phyloP scores from a whole-genome alignment of 1,140 invertebrate genomes.

The Planococcus citri region DNA sequence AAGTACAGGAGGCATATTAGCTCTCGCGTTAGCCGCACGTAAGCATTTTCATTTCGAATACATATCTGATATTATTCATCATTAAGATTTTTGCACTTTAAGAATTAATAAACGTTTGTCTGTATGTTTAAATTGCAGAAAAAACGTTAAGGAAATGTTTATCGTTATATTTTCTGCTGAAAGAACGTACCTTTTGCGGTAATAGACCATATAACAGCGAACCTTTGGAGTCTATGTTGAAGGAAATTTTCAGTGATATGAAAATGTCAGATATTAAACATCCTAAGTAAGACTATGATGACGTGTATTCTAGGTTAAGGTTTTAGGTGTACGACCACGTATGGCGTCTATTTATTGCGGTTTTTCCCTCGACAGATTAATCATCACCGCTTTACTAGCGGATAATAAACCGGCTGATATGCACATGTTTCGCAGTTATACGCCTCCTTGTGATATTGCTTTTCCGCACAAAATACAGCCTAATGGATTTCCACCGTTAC shows the following conservation, averaged over 20 bases:
- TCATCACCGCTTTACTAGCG: slow-evolving; percentile 82
- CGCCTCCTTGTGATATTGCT: slow-evolving; percentile 52
- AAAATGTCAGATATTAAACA: slow-evolving; percentile 75
- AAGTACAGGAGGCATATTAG: slow-evolving; percentile 89
- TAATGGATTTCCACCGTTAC: slow-evolving; percentile 22
- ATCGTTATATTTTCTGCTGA: slow-evolving; percentile 80
- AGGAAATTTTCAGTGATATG: slow-evolving; percentile 73
- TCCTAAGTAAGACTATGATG: slow-evolving; percentile 48
- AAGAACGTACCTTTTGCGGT: slow-evolving; percentile 82
- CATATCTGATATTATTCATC: too few species aligned
- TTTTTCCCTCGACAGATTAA: slow-evolving; percentile 45
- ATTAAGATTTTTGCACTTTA: too few species aligned
- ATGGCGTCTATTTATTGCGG: neutral
- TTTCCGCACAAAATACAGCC: slow-evolving; percentile 28
- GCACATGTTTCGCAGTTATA: slow-evolving; percentile 88
- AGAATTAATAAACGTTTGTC: too few species aligned
- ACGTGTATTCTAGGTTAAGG: too few species aligned
- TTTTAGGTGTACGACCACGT: too few species aligned
- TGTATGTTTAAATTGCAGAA: slow-evolving; percentile 38
- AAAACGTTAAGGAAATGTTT: slow-evolving; percentile 64
- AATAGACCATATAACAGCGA: slow-evolving; percentile 75
- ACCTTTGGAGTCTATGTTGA: slow-evolving; percentile 70
- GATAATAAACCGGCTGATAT: slow-evolving; percentile 86
- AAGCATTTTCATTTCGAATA: too few species aligned
- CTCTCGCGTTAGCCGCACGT: slow-evolving; percentile 47